Percentiles rank a stretch among this genome's conserved stretches.
These are phyloP conservation scores for Heterodera filipjevi DNA, from an alignment of 2,888 invertebrate genomes.

Conservation along the genomic window DNA sequence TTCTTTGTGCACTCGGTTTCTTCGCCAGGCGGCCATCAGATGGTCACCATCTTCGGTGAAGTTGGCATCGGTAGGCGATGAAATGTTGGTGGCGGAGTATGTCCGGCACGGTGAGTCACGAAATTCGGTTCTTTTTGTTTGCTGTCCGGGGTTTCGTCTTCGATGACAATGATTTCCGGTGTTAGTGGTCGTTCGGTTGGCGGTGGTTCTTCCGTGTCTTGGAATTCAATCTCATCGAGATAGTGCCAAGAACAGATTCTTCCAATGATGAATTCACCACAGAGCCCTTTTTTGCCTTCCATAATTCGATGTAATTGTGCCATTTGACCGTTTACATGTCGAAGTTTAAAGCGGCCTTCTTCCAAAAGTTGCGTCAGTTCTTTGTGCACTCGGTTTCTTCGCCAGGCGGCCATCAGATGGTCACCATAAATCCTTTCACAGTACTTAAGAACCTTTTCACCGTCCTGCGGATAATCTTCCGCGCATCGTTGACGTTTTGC, in stretches of 20 bases:
- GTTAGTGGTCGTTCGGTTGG: neutral
- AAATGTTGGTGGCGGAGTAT: neutral
- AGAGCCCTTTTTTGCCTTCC: neutral
- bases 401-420: neutral
- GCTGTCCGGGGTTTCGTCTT: neutral
- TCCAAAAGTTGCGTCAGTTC: too few relatives aligned
- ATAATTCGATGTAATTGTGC: too few relatives aligned
- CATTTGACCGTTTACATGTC: too few relatives aligned
- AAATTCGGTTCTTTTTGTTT: neutral
- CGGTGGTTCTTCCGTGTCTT: neutral
- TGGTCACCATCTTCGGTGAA: neutral
- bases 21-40: neutral
- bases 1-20: neutral
- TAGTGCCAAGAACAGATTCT: neutral
- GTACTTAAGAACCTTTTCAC: neutral
- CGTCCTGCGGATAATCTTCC: neutral
- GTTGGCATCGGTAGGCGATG: too few relatives aligned
- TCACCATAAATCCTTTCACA: neutral
- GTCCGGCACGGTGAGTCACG: neutral
- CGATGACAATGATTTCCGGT: neutral
- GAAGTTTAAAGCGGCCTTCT: too few relatives aligned
- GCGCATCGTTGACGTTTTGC: neutral
- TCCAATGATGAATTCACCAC: neutral
- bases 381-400: neutral
- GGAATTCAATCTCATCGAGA: neutral